phyloP scores from a whole-genome alignment of 2,113 vertebrate genomes.

The Melanerpes formicivorus region DNA sequence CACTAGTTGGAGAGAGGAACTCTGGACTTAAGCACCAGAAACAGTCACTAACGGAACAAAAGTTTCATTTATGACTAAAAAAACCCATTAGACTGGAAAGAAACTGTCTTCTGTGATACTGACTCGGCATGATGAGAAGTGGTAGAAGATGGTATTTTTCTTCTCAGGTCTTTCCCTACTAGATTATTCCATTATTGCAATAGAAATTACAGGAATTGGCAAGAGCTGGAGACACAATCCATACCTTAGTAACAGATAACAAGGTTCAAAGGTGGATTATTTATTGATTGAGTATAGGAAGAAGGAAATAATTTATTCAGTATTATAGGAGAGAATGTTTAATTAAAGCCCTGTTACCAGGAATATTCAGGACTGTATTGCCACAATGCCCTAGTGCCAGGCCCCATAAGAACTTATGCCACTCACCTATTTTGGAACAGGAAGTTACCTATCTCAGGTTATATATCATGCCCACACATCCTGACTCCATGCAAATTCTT shows the following conservation, averaged over 20 bases:
- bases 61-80: not conserved
- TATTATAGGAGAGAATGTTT: not conserved
- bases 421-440: not conserved
- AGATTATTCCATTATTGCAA: not conserved
- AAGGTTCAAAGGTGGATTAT: not conserved
- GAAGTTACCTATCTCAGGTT: not conserved
- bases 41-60: not conserved
- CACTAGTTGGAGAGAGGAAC: not conserved
- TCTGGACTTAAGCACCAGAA: not conserved
- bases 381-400: not conserved
- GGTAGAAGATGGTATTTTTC: not conserved
- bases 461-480: not conserved
- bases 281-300: not conserved
- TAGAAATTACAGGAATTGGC: not conserved
- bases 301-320: not conserved
- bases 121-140: not conserved
- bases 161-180: not conserved
- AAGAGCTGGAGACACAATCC: not conserved
- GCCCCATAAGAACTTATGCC: not conserved
- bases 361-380: not conserved
- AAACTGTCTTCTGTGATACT: not conserved
- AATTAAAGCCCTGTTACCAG: not conserved
- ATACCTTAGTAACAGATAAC: not conserved
- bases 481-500: not conserved
- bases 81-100: not conserved